Percentiles rank a stretch among this genome's conserved stretches.
Evolutionary conservation across 2,113 vertebrate genomes (phyloP).

Genomic region (Azemiops feae): DNA sequence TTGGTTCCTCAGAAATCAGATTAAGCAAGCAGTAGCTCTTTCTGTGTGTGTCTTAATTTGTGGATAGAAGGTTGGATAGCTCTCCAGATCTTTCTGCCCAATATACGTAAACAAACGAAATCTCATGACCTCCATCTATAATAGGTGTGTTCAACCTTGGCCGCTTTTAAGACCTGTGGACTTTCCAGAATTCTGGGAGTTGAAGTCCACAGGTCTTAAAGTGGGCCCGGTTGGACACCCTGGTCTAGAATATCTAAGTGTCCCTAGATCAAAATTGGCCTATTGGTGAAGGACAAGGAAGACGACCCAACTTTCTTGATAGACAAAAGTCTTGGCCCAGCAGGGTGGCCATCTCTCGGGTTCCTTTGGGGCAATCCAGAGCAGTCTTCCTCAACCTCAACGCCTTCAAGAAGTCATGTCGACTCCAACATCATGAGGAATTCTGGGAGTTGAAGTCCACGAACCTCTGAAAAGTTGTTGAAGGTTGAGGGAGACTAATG

Average conservation of each 20-base stretch:
- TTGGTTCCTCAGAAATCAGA: not conserved
- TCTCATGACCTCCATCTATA: not conserved
- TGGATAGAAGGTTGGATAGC: not conserved
- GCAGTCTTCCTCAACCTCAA: not conserved
- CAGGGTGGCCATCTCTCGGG: too few relatives aligned
- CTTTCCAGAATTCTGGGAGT: not conserved
- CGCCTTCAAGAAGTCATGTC: not conserved
- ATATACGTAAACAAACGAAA: not conserved
- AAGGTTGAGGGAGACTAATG: not conserved
- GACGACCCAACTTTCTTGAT: not conserved
- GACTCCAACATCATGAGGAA: not conserved
- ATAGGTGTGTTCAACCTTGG: not conserved
- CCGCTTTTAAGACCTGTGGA: not conserved
- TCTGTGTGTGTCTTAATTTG: not conserved
- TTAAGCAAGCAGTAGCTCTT: not conserved
- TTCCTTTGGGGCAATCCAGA: not conserved
- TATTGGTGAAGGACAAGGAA: not conserved
- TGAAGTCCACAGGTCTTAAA: not conserved
- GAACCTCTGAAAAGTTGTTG: not conserved
- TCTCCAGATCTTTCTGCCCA: not conserved
- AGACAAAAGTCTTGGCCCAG: not conserved
- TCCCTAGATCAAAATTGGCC: not conserved
- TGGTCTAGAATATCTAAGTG: not conserved
- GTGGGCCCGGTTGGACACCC: not conserved
- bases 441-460: not conserved